These are phyloP conservation scores for Syngnathus floridae DNA, from an alignment of 2,113 vertebrate genomes.

Conservation along the genomic window DNA sequence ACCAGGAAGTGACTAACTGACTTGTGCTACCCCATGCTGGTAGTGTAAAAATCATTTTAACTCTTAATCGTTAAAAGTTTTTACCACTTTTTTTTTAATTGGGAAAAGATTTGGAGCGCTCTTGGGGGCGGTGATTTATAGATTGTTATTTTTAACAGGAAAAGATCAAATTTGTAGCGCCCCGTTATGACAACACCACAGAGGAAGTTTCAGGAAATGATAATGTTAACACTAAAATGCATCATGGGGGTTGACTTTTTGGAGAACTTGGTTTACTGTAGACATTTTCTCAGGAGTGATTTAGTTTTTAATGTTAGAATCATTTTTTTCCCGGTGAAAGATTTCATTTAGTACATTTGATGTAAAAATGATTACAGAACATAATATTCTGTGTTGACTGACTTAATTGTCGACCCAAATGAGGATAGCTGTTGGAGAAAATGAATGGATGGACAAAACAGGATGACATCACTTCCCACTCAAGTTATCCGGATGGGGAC, in stretches of 20 bases:
- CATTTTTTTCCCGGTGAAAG: too few species aligned
- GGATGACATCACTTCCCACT: constrained; percentile 17
- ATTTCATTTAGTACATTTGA: too few species aligned
- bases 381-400: too few species aligned
- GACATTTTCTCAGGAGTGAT: too few species aligned
- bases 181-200: background rate
- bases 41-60: constrained; percentile 7
- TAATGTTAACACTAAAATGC: background rate
- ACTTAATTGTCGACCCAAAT: background rate
- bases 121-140: background rate
- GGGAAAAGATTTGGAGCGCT: constrained; percentile 12
- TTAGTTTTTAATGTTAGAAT: too few species aligned
- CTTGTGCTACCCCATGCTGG: constrained; percentile 19
- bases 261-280: too few species aligned
- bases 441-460: background rate
- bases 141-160: background rate
- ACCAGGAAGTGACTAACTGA: constrained; percentile 53
- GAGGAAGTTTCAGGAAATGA: background rate
- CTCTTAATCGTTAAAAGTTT: constrained; percentile 15
- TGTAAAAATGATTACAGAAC: too few species aligned
- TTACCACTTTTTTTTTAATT: constrained; percentile 1
- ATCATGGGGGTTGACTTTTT: too few species aligned
- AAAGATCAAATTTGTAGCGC: background rate
- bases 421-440: background rate
- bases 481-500: constrained; percentile 14